Base-by-base conservation (phyloP, 2,113 vertebrate genomes). In the Spea multiplicata region DNA sequence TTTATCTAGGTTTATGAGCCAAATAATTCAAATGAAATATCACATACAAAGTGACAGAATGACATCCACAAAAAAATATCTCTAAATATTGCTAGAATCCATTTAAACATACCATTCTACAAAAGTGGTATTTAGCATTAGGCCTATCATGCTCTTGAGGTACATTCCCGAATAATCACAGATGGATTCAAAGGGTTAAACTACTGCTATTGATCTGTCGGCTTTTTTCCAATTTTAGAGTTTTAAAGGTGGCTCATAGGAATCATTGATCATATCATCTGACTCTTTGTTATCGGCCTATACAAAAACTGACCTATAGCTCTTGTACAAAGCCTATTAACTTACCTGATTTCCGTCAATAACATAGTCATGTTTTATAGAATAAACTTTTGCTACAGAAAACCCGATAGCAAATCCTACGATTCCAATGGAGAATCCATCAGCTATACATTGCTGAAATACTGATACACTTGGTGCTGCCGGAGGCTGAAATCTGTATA, bases 331-430 rank as follows among this genome's bases (percentile, higher is more conserved):
- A 3, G 55, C 10, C 55, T 59, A 59, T 59, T 6, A n/a, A 2
- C 82, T 82, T 81, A 96, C 97, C 94, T 99, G 96, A 80, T 97
- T 99, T 78, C 93, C 93, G 16, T 98, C 92, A 13, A 99, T 85
- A 0, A 89, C 78, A 78, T 99, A 99, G 83, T 99, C 97, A 0
- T 99, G 92, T 83, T 99, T 99, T 69, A 95, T 86, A 17, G 97
- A 92, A 76, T 97, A 99, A 52, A 99, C 94, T 12, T 97, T 98
- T 49, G 96, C 96, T 49, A 99, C 96, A 0, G 97, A 97, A 85
- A 94, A 98, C 8, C 93, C 95, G 30, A 99, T 93, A 0, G 94
- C 94, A 79, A 99, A 99, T 8, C 91, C 97, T 48, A 99, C 96
- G 0, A 99, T 92, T 0, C 93, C 95, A 0, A 99, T 94, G 10